Evolutionary conservation across 1,140 invertebrate genomes (phyloP), one percentile per base, ranked within the genome.

Genomic region (Drosophila oshimai): DNA sequence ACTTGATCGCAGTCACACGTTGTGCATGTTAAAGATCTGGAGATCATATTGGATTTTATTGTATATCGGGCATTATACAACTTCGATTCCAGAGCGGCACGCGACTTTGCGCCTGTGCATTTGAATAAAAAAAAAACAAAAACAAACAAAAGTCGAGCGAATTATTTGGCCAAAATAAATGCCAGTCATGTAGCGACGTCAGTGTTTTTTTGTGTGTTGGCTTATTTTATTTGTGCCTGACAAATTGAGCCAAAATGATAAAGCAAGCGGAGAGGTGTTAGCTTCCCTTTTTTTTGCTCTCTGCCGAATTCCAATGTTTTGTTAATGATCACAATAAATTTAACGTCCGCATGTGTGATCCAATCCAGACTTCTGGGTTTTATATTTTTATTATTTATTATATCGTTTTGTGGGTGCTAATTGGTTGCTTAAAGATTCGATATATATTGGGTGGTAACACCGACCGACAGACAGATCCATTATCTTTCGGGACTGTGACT

Each of bases 151-250:
- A 69, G 46, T 36, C 37, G 37, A 42, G 54, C 68, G 9, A 69
- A 50, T 69, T 77, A 62, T 57, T 44, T 50, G 12, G 18, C 2
- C 13, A 10, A 17, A 15, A 67, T 44, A 49, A 49, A 65, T 67
- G 62, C 62, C 34, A 67, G 76, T 75, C 71, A 61, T 79, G 77
- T 80, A 50, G 57, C 47, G 29, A 46, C 73, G 78, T 80, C 61
- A 53, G 47, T 36, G 10, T 53, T 28, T 41, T 18, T 53, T 26
- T 45, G 31, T 34, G n/a, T n/a, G n/a, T n/a, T n/a, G n/a, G n/a
- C n/a, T 53, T 24, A 13, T 51, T 50, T 41, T 39, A 37, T 34
- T 47, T 18, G n/a, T 20, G 6, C 28, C 12, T 69, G 67, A 70
- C 64, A 70, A 70, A 70, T 57, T 69, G 22, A 69, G 12, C 42